Conservation (phyloP, 2,113 vertebrate genomes). For the Sinocyclocheilus rhinocerous region DNA sequence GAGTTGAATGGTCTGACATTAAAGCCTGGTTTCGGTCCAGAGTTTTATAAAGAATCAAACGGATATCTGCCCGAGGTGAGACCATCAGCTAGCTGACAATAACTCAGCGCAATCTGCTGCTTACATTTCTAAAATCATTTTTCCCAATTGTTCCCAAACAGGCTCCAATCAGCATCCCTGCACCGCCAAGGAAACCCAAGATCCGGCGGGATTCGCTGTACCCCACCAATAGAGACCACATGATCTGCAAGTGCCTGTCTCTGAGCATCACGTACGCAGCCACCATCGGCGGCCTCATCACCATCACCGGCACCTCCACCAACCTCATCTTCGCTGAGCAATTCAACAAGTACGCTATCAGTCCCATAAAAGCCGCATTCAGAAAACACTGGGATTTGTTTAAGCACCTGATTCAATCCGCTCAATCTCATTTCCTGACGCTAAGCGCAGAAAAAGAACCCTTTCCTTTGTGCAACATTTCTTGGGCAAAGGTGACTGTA, state of each 20-base stretch:
- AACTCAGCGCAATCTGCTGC: background rate
- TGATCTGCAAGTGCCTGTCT: constrained; percentile 96
- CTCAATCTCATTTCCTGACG: constrained; percentile 62
- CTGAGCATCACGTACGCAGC: constrained; percentile 95
- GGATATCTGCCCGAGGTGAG: constrained; percentile 83
- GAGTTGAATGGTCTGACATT: constrained; percentile 79
- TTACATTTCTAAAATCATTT: background rate
- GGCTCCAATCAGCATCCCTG: constrained; percentile 73
- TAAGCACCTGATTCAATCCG: constrained; percentile 56
- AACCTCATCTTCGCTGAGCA: constrained; percentile 98
- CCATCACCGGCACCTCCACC: constrained; percentile 96
- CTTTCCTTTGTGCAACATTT: constrained; percentile 61
- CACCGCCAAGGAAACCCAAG: constrained; percentile 65
- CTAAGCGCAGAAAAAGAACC: constrained; percentile 65
- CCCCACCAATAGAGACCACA: constrained; percentile 88
- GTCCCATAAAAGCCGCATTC: background rate
- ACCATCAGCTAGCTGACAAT: background rate
- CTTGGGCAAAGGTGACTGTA: constrained; percentile 66
- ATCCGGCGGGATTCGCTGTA: constrained; percentile 80
- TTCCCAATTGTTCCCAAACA: constrained; percentile 55
- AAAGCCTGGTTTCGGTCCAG: constrained; percentile 67
- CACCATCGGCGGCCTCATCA: constrained; percentile 94
- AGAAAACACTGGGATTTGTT: constrained; percentile 56
- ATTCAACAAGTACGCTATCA: constrained; percentile 87
- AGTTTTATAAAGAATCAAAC: constrained; percentile 70